Base-by-base conservation (phyloP, 2,797 vertebrate species). In the Chloroceryle inda region DNA sequence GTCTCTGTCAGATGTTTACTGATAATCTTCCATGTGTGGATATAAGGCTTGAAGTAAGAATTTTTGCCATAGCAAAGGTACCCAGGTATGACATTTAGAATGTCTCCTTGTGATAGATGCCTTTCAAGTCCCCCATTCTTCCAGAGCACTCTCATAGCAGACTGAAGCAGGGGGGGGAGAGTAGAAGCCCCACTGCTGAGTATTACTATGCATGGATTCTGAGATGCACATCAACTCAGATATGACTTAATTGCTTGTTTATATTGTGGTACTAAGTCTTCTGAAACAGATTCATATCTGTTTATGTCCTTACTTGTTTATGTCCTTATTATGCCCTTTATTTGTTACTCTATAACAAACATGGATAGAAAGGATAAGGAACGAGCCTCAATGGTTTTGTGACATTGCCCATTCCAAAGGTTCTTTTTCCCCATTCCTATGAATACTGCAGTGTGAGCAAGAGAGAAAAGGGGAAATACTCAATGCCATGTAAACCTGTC, bases 1-100 rank as follows among this genome's bases (percentile, higher is more conserved):
- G 2, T 62, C 56, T 73, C 62, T 42, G 23, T 81, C 56, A 82
- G 72, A 78, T 94, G 81, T 89, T 90, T 81, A 44, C 92, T 75
- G 52, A 91, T 67, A 59, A 16, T 37, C 86, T 42, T 77, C 78
- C 73, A 66, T 40, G 61, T 55, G 55, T 84, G 61, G 67, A 21
- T n/a, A 35, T 2, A 20, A 69, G 67, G 55, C 79, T 79, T 16
- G 19, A 52, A n/a, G 59, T 59, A 35, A 17, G 66, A 88, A 73
- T 68, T 83, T 75, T 55, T 91, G 78, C 73, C 27, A 5, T 6
- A 58, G 75, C 67, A 74, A 33, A 91, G 53, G 11, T 13, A 37
- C 44, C 69, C 2, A 27, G 58, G 10, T 5, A 4, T 5, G 27
- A 4, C 15, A 35, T 23, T 79, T 16, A 26, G 44, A 27, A 7